phyloP scores from a whole-genome alignment of 2,797 vertebrate species.

The Silurus aristotelis region DNA sequence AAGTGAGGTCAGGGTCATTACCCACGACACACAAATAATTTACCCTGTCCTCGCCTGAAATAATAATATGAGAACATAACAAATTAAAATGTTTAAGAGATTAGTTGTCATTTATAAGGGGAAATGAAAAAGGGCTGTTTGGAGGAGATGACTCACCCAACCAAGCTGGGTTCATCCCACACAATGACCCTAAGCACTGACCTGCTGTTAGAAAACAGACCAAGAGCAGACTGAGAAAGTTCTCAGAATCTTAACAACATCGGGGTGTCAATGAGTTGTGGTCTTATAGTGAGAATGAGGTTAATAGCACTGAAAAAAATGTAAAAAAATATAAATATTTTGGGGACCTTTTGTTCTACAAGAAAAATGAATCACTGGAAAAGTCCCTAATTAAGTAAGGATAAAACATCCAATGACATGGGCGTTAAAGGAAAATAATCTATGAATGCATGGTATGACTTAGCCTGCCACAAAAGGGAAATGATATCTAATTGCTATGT shows the following conservation, averaged over 20 bases:
- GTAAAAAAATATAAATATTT: background rate
- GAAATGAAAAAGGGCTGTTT: background rate
- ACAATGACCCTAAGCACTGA: constrained; percentile 43
- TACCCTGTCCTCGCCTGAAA: background rate
- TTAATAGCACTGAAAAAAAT: background rate
- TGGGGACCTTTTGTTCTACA: constrained; percentile 21
- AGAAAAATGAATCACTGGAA: constrained; percentile 4
- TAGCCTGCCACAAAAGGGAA: too few relatives aligned
- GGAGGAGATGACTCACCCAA: constrained; percentile 34
- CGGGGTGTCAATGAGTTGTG: background rate
- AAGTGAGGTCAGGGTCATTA: constrained; percentile 3
- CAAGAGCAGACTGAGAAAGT: constrained; percentile 15
- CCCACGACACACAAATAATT: background rate
- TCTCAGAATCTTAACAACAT: constrained; percentile 2
- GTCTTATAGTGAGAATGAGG: background rate
- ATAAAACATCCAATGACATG: constrained; percentile 17
- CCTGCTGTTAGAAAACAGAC: constrained; percentile 50
- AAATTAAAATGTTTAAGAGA: background rate
- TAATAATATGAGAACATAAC: background rate
- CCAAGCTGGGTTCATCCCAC: constrained; percentile 26
- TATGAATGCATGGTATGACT: background rate
- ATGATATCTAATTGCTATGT: background rate
- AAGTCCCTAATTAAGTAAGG: constrained; percentile 37
- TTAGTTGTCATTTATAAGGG: constrained; percentile 6
- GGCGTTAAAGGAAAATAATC: constrained; percentile 7